These are phyloP conservation scores for Semnopithecus entellus DNA, from an alignment of 2,113 vertebrate genomes.

Conservation along the genomic window DNA sequence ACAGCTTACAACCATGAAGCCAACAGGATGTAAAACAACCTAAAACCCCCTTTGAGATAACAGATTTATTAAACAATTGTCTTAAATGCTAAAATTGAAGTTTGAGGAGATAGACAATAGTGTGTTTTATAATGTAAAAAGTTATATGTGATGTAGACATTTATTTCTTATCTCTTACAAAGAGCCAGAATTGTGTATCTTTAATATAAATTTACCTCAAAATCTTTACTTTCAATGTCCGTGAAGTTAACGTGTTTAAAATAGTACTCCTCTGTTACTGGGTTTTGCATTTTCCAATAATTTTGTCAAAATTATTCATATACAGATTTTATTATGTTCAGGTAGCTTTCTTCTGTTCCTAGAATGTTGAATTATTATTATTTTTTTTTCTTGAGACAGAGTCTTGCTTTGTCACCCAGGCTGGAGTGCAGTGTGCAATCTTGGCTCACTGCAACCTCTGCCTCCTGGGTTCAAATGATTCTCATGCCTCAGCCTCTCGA, in stretches of 20 bases:
- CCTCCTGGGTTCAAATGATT: too few species aligned
- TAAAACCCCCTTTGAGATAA: neutral
- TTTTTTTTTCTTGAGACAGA: neutral
- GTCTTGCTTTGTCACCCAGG: too few species aligned
- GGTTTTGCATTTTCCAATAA: neutral
- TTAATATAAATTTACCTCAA: neutral
- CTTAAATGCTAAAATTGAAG: neutral
- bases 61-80: neutral
- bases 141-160: neutral
- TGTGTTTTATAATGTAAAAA: neutral
- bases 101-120: neutral
- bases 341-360: neutral
- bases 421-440: too few species aligned
- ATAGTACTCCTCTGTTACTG: neutral
- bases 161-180: neutral
- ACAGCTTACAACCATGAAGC: neutral
- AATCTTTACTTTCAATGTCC: conserved; percentile 1
- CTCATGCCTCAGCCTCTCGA: too few species aligned
- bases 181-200: neutral
- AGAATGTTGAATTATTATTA: neutral
- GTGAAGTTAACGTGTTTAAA: neutral
- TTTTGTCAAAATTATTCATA: neutral
- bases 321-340: neutral
- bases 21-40: neutral
- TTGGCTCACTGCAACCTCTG: too few species aligned